Evolutionary conservation across 37 sponge, comb jelly and placozoan genomes (phyloP).

Genomic region (Tethya wilhelma): DNA sequence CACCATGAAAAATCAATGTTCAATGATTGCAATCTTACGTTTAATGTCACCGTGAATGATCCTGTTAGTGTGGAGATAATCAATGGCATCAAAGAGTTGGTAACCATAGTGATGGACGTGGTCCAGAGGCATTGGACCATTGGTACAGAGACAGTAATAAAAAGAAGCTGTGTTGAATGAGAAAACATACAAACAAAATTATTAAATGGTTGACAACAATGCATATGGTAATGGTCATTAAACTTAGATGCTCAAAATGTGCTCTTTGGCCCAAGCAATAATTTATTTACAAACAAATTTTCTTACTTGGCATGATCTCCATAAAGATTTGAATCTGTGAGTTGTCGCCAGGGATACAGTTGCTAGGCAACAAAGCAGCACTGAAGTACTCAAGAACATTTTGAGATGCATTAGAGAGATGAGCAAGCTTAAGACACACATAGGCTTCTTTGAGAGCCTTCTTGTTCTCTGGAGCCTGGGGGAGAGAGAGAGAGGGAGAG

Average conservation of each 20-base stretch:
- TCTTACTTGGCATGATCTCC: slow-evolving; percentile 66
- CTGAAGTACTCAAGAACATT: slow-evolving; percentile 66
- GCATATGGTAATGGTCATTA: too few relatives aligned
- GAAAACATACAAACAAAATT: not conserved
- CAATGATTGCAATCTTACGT: slow-evolving; percentile 55
- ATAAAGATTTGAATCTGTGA: slow-evolving; percentile 50
- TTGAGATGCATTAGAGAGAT: slow-evolving; percentile 11
- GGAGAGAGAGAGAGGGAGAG: not conserved
- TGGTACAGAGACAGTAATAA: slow-evolving; percentile 31
- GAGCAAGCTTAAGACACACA: slow-evolving; percentile 46
- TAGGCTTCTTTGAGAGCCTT: slow-evolving; percentile 60
- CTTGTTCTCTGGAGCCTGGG: slow-evolving; percentile 18
- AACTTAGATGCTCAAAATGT: too few relatives aligned
- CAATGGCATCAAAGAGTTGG: slow-evolving; percentile 72
- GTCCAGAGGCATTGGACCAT: slow-evolving; percentile 40
- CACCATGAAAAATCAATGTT: too few relatives aligned
- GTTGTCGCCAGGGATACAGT: not conserved
- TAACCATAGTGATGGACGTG: slow-evolving; percentile 53
- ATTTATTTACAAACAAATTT: not conserved
- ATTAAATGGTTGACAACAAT: not conserved
- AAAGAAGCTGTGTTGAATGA: slow-evolving; percentile 37
- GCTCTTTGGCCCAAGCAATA: not conserved
- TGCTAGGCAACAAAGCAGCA: slow-evolving; percentile 47
- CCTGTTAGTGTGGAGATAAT: slow-evolving; percentile 54
- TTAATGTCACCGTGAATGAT: slow-evolving; percentile 73